Percentiles rank a stretch among this genome's conserved stretches.
Evolutionary conservation across 1,140 invertebrate species (phyloP).

Genomic region (Ridgeia piscesae): DNA sequence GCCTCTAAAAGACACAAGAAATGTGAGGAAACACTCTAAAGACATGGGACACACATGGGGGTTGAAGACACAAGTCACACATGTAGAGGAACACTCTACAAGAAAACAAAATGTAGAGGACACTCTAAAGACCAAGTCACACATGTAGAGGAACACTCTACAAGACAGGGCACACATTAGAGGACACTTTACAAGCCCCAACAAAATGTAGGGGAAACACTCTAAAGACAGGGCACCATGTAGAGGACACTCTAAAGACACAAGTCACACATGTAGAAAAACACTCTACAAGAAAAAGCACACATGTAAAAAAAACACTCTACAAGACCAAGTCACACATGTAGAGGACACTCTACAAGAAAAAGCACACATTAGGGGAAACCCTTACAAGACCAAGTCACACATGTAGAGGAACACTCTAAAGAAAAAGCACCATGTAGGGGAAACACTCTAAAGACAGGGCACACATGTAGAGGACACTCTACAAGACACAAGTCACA

Average conservation of each 20-base stretch:
- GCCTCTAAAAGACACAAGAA: neutral
- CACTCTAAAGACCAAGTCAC: neutral
- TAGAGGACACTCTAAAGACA: neutral
- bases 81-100: neutral
- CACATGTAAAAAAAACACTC: neutral
- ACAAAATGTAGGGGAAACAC: neutral
- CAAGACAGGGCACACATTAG: neutral
- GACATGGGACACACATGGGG: neutral
- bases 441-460: neutral
- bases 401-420: neutral
- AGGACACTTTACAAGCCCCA: too few relatives aligned
- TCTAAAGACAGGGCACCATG: neutral
- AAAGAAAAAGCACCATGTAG: neutral
- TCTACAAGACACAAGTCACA: neutral
- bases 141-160: neutral
- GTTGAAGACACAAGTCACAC: neutral
- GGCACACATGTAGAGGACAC: neutral
- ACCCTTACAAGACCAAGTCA: neutral
- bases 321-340: neutral
- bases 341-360: neutral
- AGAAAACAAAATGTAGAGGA: neutral
- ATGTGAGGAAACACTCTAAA: neutral
- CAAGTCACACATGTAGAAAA: neutral
- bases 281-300: neutral
- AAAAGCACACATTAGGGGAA: neutral